phyloP scores from a whole-genome alignment of 2,113 vertebrate species.

The Merops nubicus region DNA sequence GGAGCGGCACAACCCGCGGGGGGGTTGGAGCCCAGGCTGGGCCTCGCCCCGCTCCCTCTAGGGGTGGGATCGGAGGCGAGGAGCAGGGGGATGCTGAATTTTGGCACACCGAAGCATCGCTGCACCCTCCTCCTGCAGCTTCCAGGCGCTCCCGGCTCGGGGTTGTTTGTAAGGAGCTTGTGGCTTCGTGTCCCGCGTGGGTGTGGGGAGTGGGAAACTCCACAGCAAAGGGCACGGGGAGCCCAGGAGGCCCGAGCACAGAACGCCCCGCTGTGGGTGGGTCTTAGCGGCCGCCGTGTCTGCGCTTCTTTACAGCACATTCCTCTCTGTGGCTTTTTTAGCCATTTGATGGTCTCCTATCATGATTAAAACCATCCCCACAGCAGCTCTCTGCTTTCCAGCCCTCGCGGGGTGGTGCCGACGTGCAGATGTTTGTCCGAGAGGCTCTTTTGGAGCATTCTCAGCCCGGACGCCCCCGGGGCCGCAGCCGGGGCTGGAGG shows the following conservation, averaged over 20 bases:
- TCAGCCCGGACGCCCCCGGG: background rate
- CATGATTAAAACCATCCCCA: constrained; percentile 19
- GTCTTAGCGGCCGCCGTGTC: background rate
- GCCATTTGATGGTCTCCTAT: background rate
- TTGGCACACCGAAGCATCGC: background rate
- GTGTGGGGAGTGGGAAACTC: background rate
- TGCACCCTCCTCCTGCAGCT: background rate
- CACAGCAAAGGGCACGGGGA: background rate
- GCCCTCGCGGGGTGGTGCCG: constrained; percentile 30
- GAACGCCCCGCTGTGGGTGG: rapidly evolving
- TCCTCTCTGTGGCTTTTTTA: background rate
- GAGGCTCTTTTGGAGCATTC: background rate
- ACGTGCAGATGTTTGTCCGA: constrained; percentile 35
- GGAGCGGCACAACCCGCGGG: background rate
- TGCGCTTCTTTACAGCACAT: background rate
- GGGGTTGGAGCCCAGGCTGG: background rate
- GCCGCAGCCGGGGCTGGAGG: background rate
- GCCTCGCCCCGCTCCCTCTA: background rate
- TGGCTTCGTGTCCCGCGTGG: rapidly evolving
- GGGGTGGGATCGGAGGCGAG: rapidly evolving
- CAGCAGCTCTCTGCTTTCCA: background rate
- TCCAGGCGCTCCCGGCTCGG: rapidly evolving
- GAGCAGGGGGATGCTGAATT: background rate
- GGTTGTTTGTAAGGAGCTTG: background rate
- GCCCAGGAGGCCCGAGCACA: background rate